A percentile compares a stretch with the other conserved stretches of the same genome.
Evolutionary conservation across 2,113 vertebrate species (phyloP).

Genomic region (Phalacrocorax pelagicus): DNA sequence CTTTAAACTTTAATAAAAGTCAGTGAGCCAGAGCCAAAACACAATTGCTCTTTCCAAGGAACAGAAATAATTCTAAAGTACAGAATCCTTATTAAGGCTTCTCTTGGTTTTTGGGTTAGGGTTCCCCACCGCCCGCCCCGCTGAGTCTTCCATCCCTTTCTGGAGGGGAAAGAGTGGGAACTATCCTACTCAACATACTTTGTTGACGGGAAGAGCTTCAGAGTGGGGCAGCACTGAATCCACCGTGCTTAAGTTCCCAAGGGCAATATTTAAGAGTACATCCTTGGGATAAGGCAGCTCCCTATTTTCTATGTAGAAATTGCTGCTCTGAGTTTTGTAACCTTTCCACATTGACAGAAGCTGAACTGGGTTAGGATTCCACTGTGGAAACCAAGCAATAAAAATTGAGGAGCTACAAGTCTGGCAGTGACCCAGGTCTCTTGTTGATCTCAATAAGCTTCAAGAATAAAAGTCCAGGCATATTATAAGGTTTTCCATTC

Average conservation of each 20-base stretch:
- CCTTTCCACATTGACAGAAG: neutral
- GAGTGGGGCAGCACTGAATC: neutral
- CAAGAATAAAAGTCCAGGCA: neutral
- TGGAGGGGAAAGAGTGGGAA: neutral
- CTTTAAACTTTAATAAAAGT: neutral
- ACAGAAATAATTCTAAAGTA: neutral
- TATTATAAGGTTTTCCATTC: neutral
- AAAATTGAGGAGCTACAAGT: neutral
- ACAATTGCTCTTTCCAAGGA: neutral
- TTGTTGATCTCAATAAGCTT: neutral
- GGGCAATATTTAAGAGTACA: neutral
- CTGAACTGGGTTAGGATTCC: neutral
- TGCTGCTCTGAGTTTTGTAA: neutral
- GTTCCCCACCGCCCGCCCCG: too few species aligned
- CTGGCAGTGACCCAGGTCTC: neutral
- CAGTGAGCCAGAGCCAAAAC: neutral
- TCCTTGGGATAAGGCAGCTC: neutral
- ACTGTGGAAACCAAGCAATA: neutral
- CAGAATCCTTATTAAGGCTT: neutral
- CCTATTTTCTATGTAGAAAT: neutral
- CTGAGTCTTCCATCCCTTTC: neutral
- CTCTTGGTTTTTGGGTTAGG: neutral
- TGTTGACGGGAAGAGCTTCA: neutral
- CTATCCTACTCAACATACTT: neutral
- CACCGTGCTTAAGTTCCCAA: neutral